Evolutionary conservation across 2,113 vertebrate genomes (phyloP).

Genomic region (Leptobrachium leishanense): DNA sequence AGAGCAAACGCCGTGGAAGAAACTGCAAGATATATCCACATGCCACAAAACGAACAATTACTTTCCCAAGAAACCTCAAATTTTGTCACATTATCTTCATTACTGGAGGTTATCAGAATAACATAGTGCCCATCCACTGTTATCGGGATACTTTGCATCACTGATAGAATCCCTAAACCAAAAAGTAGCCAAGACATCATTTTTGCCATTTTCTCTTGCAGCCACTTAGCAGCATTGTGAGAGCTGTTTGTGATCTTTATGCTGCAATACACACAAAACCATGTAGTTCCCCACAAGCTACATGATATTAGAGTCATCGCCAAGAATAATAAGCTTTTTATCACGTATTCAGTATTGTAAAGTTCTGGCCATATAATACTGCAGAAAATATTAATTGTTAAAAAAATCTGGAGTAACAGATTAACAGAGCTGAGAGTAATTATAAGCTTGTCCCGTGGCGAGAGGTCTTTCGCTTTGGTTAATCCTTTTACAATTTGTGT

Average conservation of each 20-base stretch:
- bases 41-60: not conserved
- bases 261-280: not conserved
- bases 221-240: not conserved
- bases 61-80: not conserved
- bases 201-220: not conserved
- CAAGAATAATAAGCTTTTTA: too few relatives aligned
- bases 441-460: not conserved
- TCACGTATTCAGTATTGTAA: too few relatives aligned
- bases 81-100: not conserved
- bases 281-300: not conserved
- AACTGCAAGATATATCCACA: not conserved
- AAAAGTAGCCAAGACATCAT: not conserved
- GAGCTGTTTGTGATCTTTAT: not conserved
- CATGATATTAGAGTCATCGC: too few relatives aligned
- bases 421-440: not conserved
- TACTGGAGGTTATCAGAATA: not conserved
- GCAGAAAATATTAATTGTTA: not conserved
- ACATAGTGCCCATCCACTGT: not conserved
- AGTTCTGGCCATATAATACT: not conserved
- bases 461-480: not conserved
- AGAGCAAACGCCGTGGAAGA: not conserved
- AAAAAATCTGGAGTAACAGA: not conserved
- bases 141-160: not conserved
- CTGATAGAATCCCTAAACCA: not conserved
- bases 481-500: not conserved